Evolutionary conservation across 2,888 invertebrate genomes (phyloP).

Genomic region (Sthenelais limicola): DNA sequence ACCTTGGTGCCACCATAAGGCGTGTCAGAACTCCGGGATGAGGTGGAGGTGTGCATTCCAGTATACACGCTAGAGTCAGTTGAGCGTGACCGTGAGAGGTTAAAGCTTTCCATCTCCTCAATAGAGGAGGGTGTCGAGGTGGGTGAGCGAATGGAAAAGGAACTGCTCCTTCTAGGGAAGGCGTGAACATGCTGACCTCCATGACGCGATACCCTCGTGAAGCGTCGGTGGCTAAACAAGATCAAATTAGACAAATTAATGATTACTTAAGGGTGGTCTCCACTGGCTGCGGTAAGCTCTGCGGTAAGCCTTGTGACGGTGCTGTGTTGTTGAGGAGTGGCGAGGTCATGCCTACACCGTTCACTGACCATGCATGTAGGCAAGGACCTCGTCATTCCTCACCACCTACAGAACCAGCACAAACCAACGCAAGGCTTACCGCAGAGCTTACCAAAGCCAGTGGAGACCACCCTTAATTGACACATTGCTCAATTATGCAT

Average conservation of each 20-base stretch:
- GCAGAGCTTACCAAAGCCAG: no score
- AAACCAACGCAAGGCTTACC: no score
- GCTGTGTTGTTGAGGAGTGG: no score
- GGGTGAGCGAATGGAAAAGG: neutral
- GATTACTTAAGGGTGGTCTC: no score
- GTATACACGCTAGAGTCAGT: constrained; percentile 21
- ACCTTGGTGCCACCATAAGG: neutral
- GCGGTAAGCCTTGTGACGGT: neutral
- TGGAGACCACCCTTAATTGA: no score
- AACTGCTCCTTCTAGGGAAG: no score
- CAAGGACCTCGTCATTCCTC: no score
- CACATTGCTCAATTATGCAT: no score
- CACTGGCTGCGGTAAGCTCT: neutral
- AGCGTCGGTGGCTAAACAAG: constrained; percentile 21
- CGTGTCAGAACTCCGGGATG: constrained; percentile 18
- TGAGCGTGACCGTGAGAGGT: constrained; percentile 19
- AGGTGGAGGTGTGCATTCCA: constrained; percentile 25
- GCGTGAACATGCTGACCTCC: constrained; percentile 22
- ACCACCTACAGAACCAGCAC: no score
- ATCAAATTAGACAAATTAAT: no score
- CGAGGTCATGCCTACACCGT: no score
- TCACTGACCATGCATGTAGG: no score
- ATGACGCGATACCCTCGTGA: constrained; percentile 11
- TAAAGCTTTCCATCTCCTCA: constrained; percentile 29
- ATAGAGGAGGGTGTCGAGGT: neutral